phyloP scores from a whole-genome alignment of 2,888 invertebrate genomes.

The Trachelus troglodyta region DNA sequence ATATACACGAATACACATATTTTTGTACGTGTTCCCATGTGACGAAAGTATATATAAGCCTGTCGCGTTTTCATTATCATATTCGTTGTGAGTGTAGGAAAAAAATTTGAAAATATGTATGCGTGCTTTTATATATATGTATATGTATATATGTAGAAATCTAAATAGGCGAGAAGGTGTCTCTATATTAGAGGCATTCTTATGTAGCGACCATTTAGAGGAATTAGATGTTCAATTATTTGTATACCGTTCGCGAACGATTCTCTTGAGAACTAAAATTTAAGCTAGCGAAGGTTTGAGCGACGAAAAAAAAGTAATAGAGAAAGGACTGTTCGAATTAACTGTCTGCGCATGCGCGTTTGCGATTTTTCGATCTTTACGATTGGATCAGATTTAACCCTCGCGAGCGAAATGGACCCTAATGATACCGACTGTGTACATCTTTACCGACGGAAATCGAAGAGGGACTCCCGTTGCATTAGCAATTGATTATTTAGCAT shows the following conservation, averaged over 20 bases:
- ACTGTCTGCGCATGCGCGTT: not conserved
- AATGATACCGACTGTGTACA: not conserved
- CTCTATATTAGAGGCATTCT: constrained; percentile 55
- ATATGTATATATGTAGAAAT: constrained; percentile 22
- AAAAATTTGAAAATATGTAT: constrained; percentile 13
- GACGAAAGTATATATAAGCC: constrained; percentile 1
- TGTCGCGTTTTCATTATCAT: not conserved
- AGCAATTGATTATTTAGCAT: not conserved
- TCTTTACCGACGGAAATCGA: not conserved
- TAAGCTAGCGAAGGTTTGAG: not conserved
- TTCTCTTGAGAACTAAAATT: not conserved
- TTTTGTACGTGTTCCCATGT: not conserved
- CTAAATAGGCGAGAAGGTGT: constrained; percentile 29
- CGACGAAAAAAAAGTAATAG: not conserved
- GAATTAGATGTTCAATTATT: not conserved
- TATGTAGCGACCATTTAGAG: not conserved
- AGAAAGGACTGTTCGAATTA: not conserved
- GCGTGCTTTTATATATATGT: constrained; percentile 23
- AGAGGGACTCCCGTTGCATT: not conserved
- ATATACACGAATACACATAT: constrained; percentile 5
- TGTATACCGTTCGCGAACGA: not conserved
- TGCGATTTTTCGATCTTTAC: not conserved
- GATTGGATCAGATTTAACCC: not conserved
- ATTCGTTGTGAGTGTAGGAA: not conserved
- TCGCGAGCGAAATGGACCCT: not conserved